phyloP scores from a whole-genome alignment of 2,113 vertebrate species.

The Ramphastos sulfuratus region DNA sequence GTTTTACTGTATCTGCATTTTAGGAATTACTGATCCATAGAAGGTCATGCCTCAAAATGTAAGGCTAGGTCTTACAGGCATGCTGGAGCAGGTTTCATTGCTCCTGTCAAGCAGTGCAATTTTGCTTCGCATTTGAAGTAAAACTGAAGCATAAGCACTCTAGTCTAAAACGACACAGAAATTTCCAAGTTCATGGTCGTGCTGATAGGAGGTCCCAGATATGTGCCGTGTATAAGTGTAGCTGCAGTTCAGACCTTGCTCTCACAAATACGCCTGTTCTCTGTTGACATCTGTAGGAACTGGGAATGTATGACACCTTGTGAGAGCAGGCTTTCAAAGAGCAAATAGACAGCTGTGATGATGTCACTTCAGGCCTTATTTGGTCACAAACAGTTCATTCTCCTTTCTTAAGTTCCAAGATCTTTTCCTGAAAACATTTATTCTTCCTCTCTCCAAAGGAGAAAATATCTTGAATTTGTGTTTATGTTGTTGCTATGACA shows the following conservation, averaged over 20 bases:
- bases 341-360: background rate
- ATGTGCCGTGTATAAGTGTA: accelerated
- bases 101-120: background rate
- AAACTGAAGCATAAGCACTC: accelerated
- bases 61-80: background rate
- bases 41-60: background rate
- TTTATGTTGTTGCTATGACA: slow-evolving; percentile 77
- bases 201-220: background rate
- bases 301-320: background rate
- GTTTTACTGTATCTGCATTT: background rate
- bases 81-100: background rate
- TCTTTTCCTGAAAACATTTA: slow-evolving; percentile 49
- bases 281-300: slow-evolving; percentile 1
- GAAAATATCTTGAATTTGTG: slow-evolving; percentile 52
- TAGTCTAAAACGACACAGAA: background rate
- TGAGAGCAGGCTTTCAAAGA: background rate
- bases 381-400: slow-evolving; percentile 55
- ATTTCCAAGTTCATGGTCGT: background rate
- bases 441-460: slow-evolving; percentile 31
- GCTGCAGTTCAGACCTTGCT: background rate
- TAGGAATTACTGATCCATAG: background rate
- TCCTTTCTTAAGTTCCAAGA: slow-evolving; percentile 50
- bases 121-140: background rate
- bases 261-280: background rate
- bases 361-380: slow-evolving; percentile 7